Evolutionary conservation across 2,888 invertebrate genomes (phyloP).

Genomic region (Xanthia togata): DNA sequence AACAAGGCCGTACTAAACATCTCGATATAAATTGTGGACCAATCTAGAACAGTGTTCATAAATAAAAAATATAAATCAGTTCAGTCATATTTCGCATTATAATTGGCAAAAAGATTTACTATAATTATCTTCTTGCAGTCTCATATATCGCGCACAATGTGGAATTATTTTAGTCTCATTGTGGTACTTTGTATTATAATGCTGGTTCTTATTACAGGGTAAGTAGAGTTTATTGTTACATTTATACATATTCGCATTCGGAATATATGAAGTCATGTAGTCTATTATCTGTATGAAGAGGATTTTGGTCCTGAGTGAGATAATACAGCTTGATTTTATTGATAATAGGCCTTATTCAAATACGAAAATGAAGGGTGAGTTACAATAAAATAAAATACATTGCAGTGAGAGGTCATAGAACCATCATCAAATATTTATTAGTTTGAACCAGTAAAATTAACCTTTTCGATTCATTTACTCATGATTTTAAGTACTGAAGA

Average conservation of each 20-base stretch:
- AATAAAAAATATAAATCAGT: constrained; percentile 48
- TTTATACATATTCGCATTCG: constrained; percentile 13
- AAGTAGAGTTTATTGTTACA: constrained; percentile 36
- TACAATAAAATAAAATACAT: neutral
- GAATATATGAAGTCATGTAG: neutral
- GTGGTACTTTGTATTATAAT: constrained; percentile 41
- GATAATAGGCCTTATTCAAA: neutral
- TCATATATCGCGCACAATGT: constrained; percentile 54
- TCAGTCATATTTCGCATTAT: constrained; percentile 49
- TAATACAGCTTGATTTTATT: neutral
- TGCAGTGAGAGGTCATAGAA: neutral
- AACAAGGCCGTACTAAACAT: neutral
- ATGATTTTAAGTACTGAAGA: neutral
- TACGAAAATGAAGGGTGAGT: no score
- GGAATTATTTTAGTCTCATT: constrained; percentile 46
- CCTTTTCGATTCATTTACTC: neutral
- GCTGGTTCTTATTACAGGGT: constrained; percentile 29
- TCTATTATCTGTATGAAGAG: neutral
- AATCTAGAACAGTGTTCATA: constrained; percentile 30
- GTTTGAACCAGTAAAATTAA: neutral
- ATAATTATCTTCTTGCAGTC: constrained; percentile 41
- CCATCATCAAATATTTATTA: neutral
- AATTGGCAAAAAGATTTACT: constrained; percentile 65
- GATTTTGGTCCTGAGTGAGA: neutral
- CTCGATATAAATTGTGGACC: constrained; percentile 1